These are phyloP conservation scores for Torymus texanus DNA, from an alignment of 2,888 invertebrate species.

Conservation along the genomic window DNA sequence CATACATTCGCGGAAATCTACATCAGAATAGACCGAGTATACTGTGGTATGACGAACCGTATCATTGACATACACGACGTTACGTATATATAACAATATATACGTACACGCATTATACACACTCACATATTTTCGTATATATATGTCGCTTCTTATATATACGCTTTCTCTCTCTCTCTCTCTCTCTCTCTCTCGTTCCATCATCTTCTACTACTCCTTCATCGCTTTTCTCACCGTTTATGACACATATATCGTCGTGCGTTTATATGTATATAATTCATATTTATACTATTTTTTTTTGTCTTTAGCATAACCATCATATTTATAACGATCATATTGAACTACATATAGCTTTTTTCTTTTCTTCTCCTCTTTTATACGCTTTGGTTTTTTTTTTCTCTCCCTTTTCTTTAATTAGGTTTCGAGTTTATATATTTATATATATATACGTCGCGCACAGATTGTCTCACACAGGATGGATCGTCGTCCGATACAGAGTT, in stretches of 20 bases:
- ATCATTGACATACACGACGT: too few species aligned
- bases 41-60: constrained; percentile 21
- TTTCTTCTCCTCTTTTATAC: constrained; percentile 9
- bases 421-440: constrained; percentile 1
- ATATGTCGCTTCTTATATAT: too few species aligned
- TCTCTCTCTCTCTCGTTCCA: too few species aligned
- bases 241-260: constrained; percentile 44
- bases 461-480: constrained; percentile 55
- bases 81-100: too few species aligned
- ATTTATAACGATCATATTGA: constrained; percentile 53
- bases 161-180: too few species aligned
- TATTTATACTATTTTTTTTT: constrained; percentile 52
- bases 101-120: too few species aligned
- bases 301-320: constrained; percentile 38
- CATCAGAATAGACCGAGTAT: constrained; percentile 37
- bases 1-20: constrained; percentile 28
- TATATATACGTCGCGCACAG: constrained; percentile 29
- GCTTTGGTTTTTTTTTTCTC: background rate
- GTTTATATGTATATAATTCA: constrained; percentile 47
- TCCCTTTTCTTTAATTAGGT: background rate
- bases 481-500: constrained; percentile 28
- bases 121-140: too few species aligned
- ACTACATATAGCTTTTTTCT: constrained; percentile 37
- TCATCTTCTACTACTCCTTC: constrained; percentile 9
- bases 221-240: constrained; percentile 5